phyloP scores from a whole-genome alignment of 1,140 invertebrate species.

The Ostrea edulis region DNA sequence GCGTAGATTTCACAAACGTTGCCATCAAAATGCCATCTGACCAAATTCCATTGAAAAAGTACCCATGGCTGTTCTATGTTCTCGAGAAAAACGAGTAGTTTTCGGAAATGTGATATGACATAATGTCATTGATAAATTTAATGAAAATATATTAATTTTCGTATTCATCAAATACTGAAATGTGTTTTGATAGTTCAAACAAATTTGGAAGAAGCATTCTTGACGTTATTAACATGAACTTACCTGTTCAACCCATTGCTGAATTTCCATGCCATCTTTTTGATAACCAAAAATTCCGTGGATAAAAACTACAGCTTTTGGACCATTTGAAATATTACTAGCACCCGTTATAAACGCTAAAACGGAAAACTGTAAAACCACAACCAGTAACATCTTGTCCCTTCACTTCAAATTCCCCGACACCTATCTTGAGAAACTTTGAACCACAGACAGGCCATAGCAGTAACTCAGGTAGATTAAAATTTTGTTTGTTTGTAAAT shows the following conservation, averaged over 20 bases:
- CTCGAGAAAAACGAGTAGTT: too few relatives aligned
- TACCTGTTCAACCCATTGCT: background rate
- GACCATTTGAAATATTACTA: background rate
- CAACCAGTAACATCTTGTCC: background rate
- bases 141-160: too few relatives aligned
- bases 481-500: background rate
- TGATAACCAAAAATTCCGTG: background rate
- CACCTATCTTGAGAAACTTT: background rate
- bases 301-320: constrained; percentile 7
- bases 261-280: background rate
- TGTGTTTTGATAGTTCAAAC: too few relatives aligned
- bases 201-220: too few relatives aligned
- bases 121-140: too few relatives aligned
- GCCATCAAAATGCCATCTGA: too few relatives aligned
- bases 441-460: background rate
- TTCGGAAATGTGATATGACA: too few relatives aligned
- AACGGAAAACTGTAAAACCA: background rate
- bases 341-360: background rate
- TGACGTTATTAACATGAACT: background rate
- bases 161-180: too few relatives aligned
- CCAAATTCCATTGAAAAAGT: too few relatives aligned
- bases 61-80: too few relatives aligned
- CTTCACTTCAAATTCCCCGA: background rate
- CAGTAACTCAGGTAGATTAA: background rate
- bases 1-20: too few relatives aligned